Evolutionary conservation across 2,888 invertebrate species (phyloP).

Genomic region (Cephus nigrinus): DNA sequence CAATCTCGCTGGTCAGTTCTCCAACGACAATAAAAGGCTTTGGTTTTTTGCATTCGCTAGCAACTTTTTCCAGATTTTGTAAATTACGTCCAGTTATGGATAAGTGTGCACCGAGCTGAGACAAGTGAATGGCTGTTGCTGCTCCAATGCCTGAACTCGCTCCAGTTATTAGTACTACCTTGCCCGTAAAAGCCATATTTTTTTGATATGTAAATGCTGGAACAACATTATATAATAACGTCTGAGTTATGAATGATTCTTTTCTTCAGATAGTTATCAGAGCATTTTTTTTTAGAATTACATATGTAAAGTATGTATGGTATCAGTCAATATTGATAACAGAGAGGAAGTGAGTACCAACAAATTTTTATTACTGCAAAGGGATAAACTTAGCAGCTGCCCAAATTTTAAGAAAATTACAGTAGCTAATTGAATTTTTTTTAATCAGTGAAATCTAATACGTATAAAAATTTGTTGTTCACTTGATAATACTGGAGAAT

Average conservation of each 20-base stretch:
- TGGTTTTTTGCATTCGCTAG: constrained; percentile 64
- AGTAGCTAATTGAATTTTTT: not conserved
- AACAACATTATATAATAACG: not conserved
- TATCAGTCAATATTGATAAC: not conserved
- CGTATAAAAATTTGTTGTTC: not conserved
- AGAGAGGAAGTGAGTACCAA: not conserved
- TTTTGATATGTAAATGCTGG: not conserved
- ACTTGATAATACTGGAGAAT: not conserved
- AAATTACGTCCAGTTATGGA: constrained; percentile 78
- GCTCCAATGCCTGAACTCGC: constrained; percentile 90
- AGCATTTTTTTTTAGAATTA: not conserved
- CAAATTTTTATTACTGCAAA: not conserved
- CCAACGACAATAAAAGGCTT: constrained; percentile 74
- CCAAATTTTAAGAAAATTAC: not conserved
- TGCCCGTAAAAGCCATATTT: constrained; percentile 73
- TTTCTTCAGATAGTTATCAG: not conserved
- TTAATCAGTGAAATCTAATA: not conserved
- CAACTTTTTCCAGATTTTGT: constrained; percentile 72
- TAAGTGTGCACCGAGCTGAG: constrained; percentile 80
- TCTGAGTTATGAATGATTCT: not conserved
- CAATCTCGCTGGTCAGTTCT: constrained; percentile 80
- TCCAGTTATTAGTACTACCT: constrained; percentile 82
- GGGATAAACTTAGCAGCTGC: not conserved
- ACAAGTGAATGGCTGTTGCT: constrained; percentile 82
- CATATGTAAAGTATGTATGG: not conserved